Conservation (phyloP, 2,797 vertebrate genomes). For the Poecilia velifera region DNA sequence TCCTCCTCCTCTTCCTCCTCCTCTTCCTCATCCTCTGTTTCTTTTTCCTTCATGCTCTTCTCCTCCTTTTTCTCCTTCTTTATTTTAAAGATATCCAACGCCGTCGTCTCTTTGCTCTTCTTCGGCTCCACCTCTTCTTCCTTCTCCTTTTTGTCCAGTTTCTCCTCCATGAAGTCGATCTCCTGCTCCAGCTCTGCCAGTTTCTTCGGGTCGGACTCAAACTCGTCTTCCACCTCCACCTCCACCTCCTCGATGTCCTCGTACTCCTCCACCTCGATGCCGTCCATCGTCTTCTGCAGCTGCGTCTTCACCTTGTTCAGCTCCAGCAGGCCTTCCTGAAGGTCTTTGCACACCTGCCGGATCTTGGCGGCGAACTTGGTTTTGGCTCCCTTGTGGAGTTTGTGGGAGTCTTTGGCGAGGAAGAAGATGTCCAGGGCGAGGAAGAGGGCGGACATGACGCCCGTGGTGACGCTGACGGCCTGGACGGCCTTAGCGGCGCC, state of each 20-base stretch:
- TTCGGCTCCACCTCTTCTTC: conserved; percentile 49
- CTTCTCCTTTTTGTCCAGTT: conserved; percentile 67
- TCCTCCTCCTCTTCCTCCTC: not conserved
- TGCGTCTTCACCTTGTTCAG: conserved; percentile 75
- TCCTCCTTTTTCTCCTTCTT: conserved; percentile 29
- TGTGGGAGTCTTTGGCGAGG: conserved; percentile 74
- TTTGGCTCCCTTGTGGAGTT: conserved; percentile 75
- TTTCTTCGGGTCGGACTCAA: conserved; percentile 65
- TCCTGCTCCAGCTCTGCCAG: conserved; percentile 76
- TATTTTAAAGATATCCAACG: conserved; percentile 22
- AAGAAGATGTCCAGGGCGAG: conserved; percentile 79
- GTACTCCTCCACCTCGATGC: conserved; percentile 76
- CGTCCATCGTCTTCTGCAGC: conserved; percentile 78
- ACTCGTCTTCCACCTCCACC: conserved; percentile 56
- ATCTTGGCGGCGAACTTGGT: conserved; percentile 81
- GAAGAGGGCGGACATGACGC: conserved; percentile 74
- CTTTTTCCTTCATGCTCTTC: conserved; percentile 3
- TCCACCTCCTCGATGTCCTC: conserved; percentile 72
- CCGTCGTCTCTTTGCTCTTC: conserved; percentile 22
- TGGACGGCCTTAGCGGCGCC: conserved; percentile 68
- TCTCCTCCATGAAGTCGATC: conserved; percentile 76
- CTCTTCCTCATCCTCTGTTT: fast-evolving
- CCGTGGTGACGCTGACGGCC: conserved; percentile 69
- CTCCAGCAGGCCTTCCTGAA: conserved; percentile 75
- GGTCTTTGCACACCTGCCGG: conserved; percentile 76